phyloP scores from a whole-genome alignment of 2,888 invertebrate species.

The Cordylochernes scorpioides region DNA sequence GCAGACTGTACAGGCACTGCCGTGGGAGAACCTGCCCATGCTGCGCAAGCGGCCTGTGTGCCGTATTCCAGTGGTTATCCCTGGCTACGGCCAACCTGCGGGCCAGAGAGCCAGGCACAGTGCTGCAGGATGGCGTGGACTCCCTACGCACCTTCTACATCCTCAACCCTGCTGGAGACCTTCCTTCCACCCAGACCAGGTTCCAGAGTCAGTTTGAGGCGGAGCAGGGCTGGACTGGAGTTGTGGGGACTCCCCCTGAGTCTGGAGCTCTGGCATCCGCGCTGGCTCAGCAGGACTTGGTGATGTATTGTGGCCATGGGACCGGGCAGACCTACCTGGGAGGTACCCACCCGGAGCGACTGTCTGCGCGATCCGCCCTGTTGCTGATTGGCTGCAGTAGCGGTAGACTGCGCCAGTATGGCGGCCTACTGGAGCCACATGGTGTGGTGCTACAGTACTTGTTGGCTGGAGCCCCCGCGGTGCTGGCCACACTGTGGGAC shows the following conservation, averaged over 20 bases:
- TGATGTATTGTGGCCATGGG: constrained; percentile 51
- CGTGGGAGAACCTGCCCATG: constrained; percentile 46
- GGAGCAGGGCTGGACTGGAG: constrained; percentile 33
- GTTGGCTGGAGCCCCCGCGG: constrained; percentile 37
- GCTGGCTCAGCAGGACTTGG: constrained; percentile 32
- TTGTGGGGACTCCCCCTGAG: constrained; percentile 30
- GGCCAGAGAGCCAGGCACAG: constrained; percentile 3
- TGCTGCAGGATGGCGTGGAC: constrained; percentile 24
- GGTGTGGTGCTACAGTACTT: constrained; percentile 36
- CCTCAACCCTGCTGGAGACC: constrained; percentile 41
- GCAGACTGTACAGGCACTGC: constrained; percentile 42
- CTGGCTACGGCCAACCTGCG: too few relatives aligned
- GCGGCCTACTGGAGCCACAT: constrained; percentile 30
- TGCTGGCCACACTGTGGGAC: constrained; percentile 51
- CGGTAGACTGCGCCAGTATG: constrained; percentile 28
- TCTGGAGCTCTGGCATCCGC: constrained; percentile 29
- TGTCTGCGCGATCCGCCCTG: constrained; percentile 29
- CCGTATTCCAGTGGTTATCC: constrained; percentile 37
- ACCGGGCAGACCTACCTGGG: constrained; percentile 33
- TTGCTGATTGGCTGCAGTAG: constrained; percentile 46
- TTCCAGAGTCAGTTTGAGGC: constrained; percentile 19
- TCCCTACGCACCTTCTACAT: constrained; percentile 32
- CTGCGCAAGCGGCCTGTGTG: constrained; percentile 38
- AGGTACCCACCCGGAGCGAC: constrained; percentile 29
- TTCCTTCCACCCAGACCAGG: constrained; percentile 35